Evolutionary conservation across 2,888 invertebrate genomes (phyloP).

Genomic region (Aspidiotus destructor): DNA sequence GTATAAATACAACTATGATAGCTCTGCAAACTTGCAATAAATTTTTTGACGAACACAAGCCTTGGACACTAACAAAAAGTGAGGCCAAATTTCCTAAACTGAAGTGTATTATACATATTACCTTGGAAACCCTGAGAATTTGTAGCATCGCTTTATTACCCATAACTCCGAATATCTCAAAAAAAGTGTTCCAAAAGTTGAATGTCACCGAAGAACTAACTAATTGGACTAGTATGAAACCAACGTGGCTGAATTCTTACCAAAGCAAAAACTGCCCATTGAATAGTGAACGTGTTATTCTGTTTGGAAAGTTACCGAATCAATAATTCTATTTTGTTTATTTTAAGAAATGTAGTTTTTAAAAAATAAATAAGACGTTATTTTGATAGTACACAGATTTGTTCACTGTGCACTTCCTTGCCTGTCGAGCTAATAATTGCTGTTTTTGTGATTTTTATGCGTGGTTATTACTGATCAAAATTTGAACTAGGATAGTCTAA

Average conservation of each 20-base stretch:
- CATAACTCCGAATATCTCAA: constrained; percentile 64
- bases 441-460: too few species aligned
- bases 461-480: too few species aligned
- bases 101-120: constrained; percentile 65
- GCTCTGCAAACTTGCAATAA: constrained; percentile 69
- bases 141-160: constrained; percentile 74
- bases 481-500: too few species aligned
- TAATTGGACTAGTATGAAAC: constrained; percentile 46
- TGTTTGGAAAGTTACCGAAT: constrained; percentile 14
- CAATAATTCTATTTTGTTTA: constrained; percentile 1
- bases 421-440: too few species aligned
- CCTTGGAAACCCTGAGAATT: constrained; percentile 70
- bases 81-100: constrained; percentile 46
- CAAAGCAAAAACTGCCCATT: constrained; percentile 7
- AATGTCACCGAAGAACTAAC: constrained; percentile 45
- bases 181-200: constrained; percentile 60
- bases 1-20: constrained; percentile 64
- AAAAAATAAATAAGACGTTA: too few species aligned
- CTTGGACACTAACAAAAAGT: constrained; percentile 73
- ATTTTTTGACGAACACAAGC: constrained; percentile 75
- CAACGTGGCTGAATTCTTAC: constrained; percentile 36
- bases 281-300: constrained; percentile 6
- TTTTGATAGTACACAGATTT: too few species aligned
- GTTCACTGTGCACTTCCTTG: too few species aligned
- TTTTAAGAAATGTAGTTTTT: not conserved